Percentiles rank a stretch among this genome's conserved stretches.
Evolutionary conservation across 2,113 vertebrate species (phyloP).

Genomic region (Lagopus leucura): DNA sequence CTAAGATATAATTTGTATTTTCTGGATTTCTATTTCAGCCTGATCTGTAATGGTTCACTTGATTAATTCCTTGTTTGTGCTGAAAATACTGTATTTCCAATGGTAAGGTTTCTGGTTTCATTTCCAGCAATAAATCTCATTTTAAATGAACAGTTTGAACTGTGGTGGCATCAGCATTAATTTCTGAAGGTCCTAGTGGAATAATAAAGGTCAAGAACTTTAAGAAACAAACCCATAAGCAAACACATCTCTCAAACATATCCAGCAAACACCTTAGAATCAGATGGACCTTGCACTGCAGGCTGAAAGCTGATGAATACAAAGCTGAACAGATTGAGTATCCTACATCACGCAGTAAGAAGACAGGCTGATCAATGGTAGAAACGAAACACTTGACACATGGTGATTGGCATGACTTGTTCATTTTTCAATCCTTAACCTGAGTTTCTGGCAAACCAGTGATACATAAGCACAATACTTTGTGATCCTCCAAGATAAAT

Average conservation of each 20-base stretch:
- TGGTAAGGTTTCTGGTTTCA: not conserved
- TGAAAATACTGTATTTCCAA: not conserved
- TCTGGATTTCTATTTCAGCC: not conserved
- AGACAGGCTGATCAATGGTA: not conserved
- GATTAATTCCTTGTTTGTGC: not conserved
- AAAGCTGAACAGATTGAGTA: fast-evolving
- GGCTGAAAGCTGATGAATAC: fast-evolving
- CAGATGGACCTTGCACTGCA: fast-evolving
- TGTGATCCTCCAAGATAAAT: fast-evolving
- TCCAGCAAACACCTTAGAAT: fast-evolving
- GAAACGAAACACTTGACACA: not conserved
- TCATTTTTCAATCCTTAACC: not conserved
- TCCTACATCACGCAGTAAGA: too few species aligned
- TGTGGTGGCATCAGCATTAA: not conserved
- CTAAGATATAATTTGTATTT: not conserved
- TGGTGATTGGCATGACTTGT: not conserved
- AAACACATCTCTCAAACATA: not conserved
- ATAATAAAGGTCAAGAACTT: not conserved
- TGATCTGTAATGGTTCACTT: not conserved
- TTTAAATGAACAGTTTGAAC: not conserved
- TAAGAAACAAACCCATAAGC: not conserved
- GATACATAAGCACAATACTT: fast-evolving
- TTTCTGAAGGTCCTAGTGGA: not conserved
- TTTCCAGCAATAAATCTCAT: not conserved
- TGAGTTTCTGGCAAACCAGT: not conserved